A percentile compares a stretch with the other conserved stretches of the same genome.
phyloP scores from a whole-genome alignment of 1,140 invertebrate genomes.

The Drosophila paulistorum region DNA sequence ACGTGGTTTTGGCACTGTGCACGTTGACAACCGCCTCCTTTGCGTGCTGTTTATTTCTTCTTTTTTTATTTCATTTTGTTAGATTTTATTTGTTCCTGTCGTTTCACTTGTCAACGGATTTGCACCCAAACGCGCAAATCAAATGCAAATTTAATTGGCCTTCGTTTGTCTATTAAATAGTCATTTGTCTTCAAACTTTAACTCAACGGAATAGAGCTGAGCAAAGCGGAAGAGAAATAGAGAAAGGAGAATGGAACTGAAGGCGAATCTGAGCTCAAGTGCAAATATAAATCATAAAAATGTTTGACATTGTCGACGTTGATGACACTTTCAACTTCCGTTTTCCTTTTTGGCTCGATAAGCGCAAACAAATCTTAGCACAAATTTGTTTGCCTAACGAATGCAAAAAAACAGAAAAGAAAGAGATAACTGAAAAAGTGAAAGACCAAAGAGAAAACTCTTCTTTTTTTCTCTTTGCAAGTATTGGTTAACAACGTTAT shows the following conservation, averaged over 20 bases:
- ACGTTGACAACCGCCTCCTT: conserved; percentile 20
- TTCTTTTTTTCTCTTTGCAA: background rate
- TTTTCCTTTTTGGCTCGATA: conserved; percentile 14
- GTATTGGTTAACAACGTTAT: conserved; percentile 10
- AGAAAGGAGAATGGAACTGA: background rate
- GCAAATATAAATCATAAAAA: conserved; percentile 29
- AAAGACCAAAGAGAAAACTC: conserved; percentile 14
- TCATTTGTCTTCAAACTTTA: conserved; percentile 45
- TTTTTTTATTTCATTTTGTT: conserved; percentile 10
- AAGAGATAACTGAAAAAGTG: conserved; percentile 1
- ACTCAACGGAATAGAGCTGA: background rate
- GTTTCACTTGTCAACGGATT: conserved; percentile 48
- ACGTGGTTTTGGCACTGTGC: conserved; percentile 59
- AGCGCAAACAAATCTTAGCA: conserved; percentile 22
- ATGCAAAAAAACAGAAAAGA: background rate
- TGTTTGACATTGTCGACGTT: conserved; percentile 22
- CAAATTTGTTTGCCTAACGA: conserved; percentile 23
- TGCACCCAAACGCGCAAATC: conserved; percentile 51
- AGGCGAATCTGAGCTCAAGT: conserved; percentile 25
- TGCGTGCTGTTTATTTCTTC: conserved; percentile 16
- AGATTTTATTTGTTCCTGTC: conserved; percentile 27
- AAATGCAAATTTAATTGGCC: conserved; percentile 77
- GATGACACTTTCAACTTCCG: conserved; percentile 23
- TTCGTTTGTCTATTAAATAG: conserved; percentile 64
- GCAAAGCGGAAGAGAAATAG: background rate